Evolutionary conservation across 1,140 invertebrate species (phyloP), one percentile per base, ranked within the genome.

Genomic region (Ruditapes philippinarum): DNA sequence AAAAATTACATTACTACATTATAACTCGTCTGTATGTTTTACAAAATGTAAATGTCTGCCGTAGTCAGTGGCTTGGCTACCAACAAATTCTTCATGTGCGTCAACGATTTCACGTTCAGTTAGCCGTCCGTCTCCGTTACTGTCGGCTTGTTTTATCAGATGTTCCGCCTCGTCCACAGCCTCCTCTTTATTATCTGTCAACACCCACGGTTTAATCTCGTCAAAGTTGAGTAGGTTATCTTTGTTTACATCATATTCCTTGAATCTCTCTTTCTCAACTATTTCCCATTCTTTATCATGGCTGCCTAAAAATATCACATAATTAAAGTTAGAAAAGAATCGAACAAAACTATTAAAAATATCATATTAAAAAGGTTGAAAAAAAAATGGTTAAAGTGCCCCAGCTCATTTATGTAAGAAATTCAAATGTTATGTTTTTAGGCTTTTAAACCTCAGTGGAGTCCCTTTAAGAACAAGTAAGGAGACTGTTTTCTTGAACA

Each of bases 61-160:
- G 96, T 98, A 99, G 94, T 99, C 98, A n/a, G 98, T 99, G 0
- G 98, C 98, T 96, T 99, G 98, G 95, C 98, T 99, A 22, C 99
- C 98, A 22, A 99, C 98, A 96, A 99, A 99, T 57, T 97, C 97
- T 89, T 99, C 98, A 95, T 99, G 97, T 95, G 99, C 98, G 25
- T 97, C 97, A 0, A 99, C 94, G 74, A 99, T 97, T 96, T 99
- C 99, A 11, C 98, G 96, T 94, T 98, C 98, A 0, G 97, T 97
- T 17, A 99, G 96, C 88, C 97, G 95, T 88, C 97, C 97, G 95
- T 99, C 98, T 93, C 97, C 97, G 95, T 99, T 97, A 90, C 97
- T 97, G 96, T 99, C 99, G 0, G 98, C 97, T n/a, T 97, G 96
- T 0, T 97, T 97, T 94, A 99, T 98, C 62, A 99, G 96, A 96